These are phyloP conservation scores for Drosophila novamexicana DNA, from an alignment of 1,140 invertebrate genomes.

Conservation along the genomic window DNA sequence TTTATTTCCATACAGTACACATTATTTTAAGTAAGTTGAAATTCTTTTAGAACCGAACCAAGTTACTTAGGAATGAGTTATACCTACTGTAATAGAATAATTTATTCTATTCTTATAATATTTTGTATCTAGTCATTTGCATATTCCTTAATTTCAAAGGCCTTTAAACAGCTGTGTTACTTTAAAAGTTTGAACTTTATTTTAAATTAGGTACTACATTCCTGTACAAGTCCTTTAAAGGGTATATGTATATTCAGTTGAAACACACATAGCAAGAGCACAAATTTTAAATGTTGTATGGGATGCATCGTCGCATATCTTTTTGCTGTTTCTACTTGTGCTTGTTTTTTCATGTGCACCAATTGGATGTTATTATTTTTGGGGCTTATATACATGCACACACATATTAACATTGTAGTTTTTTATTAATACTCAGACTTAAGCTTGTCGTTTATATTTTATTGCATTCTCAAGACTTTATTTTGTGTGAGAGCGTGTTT, in stretches of 20 bases:
- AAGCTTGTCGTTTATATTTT: slow-evolving; percentile 8
- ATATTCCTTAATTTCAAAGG: no score
- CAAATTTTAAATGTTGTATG: background rate
- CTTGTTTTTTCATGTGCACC: slow-evolving; percentile 1
- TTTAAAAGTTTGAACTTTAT: no score
- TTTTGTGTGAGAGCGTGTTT: background rate
- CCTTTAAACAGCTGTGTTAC: no score
- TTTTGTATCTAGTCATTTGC: no score
- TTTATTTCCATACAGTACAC: no score
- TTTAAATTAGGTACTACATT: background rate
- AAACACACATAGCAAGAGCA: background rate
- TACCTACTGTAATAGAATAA: no score
- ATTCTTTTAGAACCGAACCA: no score
- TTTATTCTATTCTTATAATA: no score
- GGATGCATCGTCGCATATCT: background rate
- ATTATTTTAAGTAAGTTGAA: no score
- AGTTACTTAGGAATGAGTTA: no score
- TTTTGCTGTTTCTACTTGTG: background rate
- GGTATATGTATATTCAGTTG: background rate
- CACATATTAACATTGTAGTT: background rate
- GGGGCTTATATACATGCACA: background rate
- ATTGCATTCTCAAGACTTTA: slow-evolving; percentile 17
- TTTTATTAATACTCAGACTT: slow-evolving; percentile 2
- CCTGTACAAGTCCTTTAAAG: background rate
- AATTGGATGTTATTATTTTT: slow-evolving; percentile 17